These are phyloP conservation scores for Oncopeltus fasciatus DNA, from an alignment of 1,140 invertebrate genomes.

Conservation along the genomic window DNA sequence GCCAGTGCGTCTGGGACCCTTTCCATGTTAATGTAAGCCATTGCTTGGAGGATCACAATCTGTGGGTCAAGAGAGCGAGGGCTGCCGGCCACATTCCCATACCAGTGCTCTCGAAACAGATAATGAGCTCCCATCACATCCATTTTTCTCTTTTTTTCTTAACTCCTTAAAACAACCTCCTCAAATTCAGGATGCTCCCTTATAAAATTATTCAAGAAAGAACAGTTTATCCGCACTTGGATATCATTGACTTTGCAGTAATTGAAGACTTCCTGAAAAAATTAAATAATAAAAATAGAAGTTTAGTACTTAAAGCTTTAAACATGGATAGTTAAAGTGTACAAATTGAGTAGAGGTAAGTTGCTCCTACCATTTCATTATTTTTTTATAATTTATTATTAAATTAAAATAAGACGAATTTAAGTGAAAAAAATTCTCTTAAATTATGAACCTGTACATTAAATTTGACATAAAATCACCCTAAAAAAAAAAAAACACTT, in stretches of 20 bases:
- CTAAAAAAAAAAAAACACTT: too few relatives aligned
- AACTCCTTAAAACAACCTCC: neutral
- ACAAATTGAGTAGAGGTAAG: too few relatives aligned
- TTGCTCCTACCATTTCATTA: too few relatives aligned
- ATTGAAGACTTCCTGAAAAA: neutral
- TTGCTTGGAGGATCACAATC: slow-evolving; percentile 57
- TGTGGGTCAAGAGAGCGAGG: slow-evolving; percentile 51
- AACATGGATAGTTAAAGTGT: too few relatives aligned
- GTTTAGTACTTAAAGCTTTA: too few relatives aligned
- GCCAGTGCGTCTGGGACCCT: slow-evolving; percentile 56
- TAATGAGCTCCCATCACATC: slow-evolving; percentile 49
- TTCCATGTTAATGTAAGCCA: slow-evolving; percentile 51
- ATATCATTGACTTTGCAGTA: neutral
- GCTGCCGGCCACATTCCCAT: slow-evolving; percentile 50
- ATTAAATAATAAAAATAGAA: too few relatives aligned
- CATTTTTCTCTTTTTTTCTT: slow-evolving; percentile 16
- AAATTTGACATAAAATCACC: too few relatives aligned
- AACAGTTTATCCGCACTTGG: neutral
- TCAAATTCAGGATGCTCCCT: neutral
- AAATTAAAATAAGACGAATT: too few relatives aligned
- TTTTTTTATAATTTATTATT: too few relatives aligned
- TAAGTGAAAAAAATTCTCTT: too few relatives aligned
- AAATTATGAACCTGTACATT: too few relatives aligned
- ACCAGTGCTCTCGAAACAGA: slow-evolving; percentile 64
- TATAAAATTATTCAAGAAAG: neutral